Base-by-base conservation (phyloP, 2,797 vertebrate species). In the Amazona finschi region DNA sequence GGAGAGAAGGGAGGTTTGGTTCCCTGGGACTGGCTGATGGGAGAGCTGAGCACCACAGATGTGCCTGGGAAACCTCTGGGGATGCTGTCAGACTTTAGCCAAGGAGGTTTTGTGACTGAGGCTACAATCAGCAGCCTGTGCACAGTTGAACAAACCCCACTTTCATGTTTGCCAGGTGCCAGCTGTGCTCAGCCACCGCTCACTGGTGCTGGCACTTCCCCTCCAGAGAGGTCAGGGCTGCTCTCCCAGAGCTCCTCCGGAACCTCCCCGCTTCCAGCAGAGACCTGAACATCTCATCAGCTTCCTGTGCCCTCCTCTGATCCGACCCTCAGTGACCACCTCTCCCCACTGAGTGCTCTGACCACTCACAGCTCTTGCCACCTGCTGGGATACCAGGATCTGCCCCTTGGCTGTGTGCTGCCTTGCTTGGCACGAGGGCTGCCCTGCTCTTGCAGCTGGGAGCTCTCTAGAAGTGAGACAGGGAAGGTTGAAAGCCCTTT, bases 151-250 rank as follows among this genome's bases (percentile, higher is more conserved):
- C 92, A 95, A 92, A 65, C 65, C 36, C 46, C 0, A 11, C 94
- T 77, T 94, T 95, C 85, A 90, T 9, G 14, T 85, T 30, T 90
- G 77, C 84, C 93, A 95, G 88, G 85, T 96, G 92, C 89, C 93
- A 95, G 93, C 94, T 93, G 90, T 74, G 88, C 86, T 89, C 6
- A 4, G 58, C 28, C 70, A 66, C 53, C 0, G 0, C 55, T 92
- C 43, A 12, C 30, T 71, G n/a, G 12, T 19, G 20, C n/a, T 41
- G 47, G 39, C 33, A 52, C 16, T 62, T 87, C 50, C 64, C 13
- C 69, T 47, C 38, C 1, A 1, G 27, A 46, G 15, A 20, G 25
- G 27, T 11, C 87, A 67, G 28, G 44, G 73, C 67, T 62, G 49
- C 15, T 50, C 49, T 92, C 93, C 33, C 65, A 65, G 75, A 67